Percentiles rank a stretch among this genome's conserved stretches.
These are phyloP conservation scores for Eulemur rubriventer DNA, from an alignment of 2,797 vertebrate species.

Conservation along the genomic window DNA sequence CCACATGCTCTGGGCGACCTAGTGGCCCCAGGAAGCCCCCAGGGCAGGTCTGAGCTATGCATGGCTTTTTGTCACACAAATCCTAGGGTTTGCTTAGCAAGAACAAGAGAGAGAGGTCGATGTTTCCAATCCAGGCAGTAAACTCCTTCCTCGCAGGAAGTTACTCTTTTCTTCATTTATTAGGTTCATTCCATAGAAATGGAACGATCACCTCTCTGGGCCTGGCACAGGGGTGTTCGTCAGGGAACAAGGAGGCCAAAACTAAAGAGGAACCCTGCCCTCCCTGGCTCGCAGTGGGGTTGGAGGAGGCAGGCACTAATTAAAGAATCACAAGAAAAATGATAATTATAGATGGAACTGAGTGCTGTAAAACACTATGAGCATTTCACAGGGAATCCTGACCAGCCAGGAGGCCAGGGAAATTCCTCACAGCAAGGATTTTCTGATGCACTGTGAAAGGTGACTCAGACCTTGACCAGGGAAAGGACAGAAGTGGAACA, in stretches of 20 bases:
- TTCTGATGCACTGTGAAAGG: neutral
- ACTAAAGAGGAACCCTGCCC: neutral
- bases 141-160: neutral
- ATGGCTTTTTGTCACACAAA: conserved; percentile 12
- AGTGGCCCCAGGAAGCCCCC: neutral
- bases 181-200: neutral
- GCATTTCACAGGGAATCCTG: neutral
- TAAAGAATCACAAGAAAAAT: neutral
- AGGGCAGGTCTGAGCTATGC: neutral
- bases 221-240: neutral
- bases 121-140: neutral
- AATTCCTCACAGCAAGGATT: neutral
- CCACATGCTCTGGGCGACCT: conserved; percentile 44
- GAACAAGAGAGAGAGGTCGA: neutral
- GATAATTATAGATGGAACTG: neutral
- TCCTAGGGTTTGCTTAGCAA: neutral
- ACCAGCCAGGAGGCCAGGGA: neutral
- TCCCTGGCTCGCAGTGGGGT: neutral
- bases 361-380: neutral
- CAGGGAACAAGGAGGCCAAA: neutral
- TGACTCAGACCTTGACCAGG: neutral
- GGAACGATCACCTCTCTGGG: neutral
- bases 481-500: neutral
- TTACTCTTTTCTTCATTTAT: neutral
- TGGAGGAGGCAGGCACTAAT: neutral